Evolutionary conservation across 1,140 invertebrate species (phyloP).

Genomic region (Magallana gigas): DNA sequence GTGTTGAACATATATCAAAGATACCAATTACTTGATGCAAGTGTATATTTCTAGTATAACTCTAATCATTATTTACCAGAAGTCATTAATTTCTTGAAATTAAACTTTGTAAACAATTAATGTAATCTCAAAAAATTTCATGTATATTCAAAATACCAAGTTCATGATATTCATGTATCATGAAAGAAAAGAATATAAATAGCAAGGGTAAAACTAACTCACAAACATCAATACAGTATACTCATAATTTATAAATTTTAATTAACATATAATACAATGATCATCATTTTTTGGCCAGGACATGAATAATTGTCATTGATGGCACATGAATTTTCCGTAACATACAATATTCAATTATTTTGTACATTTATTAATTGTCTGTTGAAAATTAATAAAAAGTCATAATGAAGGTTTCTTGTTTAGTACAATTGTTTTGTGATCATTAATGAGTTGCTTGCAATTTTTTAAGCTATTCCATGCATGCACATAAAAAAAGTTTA

Average conservation of each 20-base stretch:
- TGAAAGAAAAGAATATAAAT: not conserved
- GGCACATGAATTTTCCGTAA: not conserved
- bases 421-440: not conserved
- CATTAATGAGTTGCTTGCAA: not conserved
- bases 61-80: not conserved
- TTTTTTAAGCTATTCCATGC: not conserved
- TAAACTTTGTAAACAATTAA: not conserved
- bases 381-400: constrained; percentile 7
- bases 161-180: not conserved
- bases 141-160: not conserved
- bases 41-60: not conserved
- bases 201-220: not conserved
- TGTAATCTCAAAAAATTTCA: not conserved
- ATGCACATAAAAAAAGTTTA: constrained; percentile 1
- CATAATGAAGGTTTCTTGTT: not conserved
- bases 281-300: not conserved
- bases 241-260: not conserved
- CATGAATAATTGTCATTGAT: not conserved
- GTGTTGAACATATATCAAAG: not conserved
- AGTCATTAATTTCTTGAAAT: not conserved
- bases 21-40: not conserved
- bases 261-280: constrained; percentile 1
- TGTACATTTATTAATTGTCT: constrained; percentile 7
- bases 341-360: not conserved
- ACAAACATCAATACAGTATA: not conserved